Conservation (phyloP, 2,113 vertebrate species). For the Vombatus ursinus region DNA sequence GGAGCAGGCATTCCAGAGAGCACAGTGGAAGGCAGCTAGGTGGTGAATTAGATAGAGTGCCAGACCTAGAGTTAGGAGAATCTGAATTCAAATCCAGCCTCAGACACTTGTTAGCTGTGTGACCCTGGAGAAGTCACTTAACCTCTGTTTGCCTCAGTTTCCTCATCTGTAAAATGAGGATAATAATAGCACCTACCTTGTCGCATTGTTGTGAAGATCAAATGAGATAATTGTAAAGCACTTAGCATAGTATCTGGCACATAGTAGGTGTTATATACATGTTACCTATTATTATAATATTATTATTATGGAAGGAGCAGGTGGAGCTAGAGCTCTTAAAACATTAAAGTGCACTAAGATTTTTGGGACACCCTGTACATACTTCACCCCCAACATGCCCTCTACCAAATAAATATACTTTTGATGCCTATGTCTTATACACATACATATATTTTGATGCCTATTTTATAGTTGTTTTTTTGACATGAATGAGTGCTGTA, state of each 20-base stretch:
- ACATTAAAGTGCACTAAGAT: background rate
- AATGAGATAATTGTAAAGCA: background rate
- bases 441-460: too few species aligned
- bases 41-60: background rate
- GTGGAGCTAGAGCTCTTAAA: too few species aligned
- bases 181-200: background rate
- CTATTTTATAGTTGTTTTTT: background rate
- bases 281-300: too few species aligned
- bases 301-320: too few species aligned
- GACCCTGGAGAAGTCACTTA: background rate
- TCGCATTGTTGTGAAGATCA: background rate
- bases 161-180: background rate
- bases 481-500: background rate
- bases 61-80: background rate
- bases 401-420: background rate
- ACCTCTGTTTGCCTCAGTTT: background rate
- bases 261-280: too few species aligned
- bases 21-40: background rate
- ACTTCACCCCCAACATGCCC: background rate
- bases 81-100: background rate
- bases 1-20: background rate
- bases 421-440: too few species aligned
- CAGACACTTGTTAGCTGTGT: background rate
- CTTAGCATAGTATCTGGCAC: too few species aligned
- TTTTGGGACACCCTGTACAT: background rate